Evolutionary conservation across 2,888 invertebrate genomes (phyloP).

Genomic region (Eupithecia dodoneata): DNA sequence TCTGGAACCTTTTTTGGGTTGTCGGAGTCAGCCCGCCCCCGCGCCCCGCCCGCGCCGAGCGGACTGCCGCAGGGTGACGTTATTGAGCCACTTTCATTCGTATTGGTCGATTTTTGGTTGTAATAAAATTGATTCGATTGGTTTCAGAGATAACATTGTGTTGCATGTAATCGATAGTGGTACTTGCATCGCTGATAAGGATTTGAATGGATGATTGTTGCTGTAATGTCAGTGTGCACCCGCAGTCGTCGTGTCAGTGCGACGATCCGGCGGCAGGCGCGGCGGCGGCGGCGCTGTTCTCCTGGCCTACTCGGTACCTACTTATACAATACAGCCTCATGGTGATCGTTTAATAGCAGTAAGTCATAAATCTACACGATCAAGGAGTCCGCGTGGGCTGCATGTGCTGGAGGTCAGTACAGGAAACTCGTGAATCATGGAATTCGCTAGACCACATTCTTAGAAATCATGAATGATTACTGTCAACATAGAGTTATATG

Average conservation of each 20-base stretch:
- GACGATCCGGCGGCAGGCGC: background rate
- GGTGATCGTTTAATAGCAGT: background rate
- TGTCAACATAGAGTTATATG: conserved; percentile 1
- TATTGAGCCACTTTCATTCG: conserved; percentile 60
- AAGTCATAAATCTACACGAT: conserved; percentile 4
- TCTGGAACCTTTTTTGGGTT: conserved; percentile 66
- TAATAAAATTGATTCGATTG: conserved; percentile 25
- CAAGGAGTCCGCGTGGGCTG: conserved; percentile 3
- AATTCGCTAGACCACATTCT: conserved; percentile 7
- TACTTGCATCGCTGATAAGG: conserved; percentile 28
- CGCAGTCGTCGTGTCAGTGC: background rate
- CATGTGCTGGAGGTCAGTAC: background rate
- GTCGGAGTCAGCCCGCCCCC: conserved; percentile 63
- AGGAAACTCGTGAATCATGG: conserved; percentile 12
- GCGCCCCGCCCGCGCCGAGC: conserved; percentile 56
- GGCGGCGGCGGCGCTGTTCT: background rate
- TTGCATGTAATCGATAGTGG: conserved; percentile 24
- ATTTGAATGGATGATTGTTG: conserved; percentile 27
- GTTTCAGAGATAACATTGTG: conserved; percentile 27
- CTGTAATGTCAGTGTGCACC: conserved; percentile 19
- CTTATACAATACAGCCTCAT: background rate
- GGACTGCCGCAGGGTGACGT: conserved; percentile 68
- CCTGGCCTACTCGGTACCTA: no score
- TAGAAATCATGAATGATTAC: conserved; percentile 5
- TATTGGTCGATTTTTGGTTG: conserved; percentile 31